These are phyloP conservation scores for Leptinotarsa tumamoca DNA, from an alignment of 2,888 invertebrate genomes.

Conservation along the genomic window DNA sequence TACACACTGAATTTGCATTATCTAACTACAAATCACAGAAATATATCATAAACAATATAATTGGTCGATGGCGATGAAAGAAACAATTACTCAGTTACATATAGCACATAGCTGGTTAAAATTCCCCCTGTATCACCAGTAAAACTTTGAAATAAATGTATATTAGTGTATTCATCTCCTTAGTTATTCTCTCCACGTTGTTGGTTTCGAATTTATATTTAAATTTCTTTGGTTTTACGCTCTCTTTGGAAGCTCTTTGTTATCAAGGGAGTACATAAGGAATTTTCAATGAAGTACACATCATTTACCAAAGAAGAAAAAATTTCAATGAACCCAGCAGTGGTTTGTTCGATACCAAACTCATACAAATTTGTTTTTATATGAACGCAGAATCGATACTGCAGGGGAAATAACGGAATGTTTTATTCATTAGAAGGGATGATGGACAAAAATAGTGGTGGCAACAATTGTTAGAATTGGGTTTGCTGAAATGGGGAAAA, in stretches of 20 bases:
- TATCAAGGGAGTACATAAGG: conserved; percentile 2
- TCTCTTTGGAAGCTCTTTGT: conserved; percentile 23
- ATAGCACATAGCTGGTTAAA: conserved; percentile 8
- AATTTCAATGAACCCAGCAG: conserved; percentile 2
- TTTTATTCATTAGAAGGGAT: too few species aligned
- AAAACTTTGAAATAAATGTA: conserved; percentile 17
- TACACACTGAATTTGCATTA: too few species aligned
- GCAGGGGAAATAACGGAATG: not conserved
- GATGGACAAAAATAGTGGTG: too few species aligned
- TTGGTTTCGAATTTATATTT: conserved; percentile 26
- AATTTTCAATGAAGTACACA: conserved; percentile 21
- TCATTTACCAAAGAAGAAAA: conserved; percentile 10
- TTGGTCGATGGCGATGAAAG: not conserved
- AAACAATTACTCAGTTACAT: not conserved
- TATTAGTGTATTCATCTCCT: conserved; percentile 18
- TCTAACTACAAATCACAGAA: not conserved
- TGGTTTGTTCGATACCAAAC: not conserved
- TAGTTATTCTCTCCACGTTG: conserved; percentile 22
- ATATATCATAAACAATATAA: not conserved
- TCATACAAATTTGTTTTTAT: not conserved
- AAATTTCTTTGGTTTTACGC: conserved; percentile 26
- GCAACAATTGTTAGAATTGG: too few species aligned
- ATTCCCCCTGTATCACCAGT: conserved; percentile 3
- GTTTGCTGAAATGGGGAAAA: too few species aligned
- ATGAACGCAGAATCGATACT: not conserved